A percentile compares a stretch with the other conserved stretches of the same genome.
These are phyloP conservation scores for Andrena praecox DNA, from an alignment of 2,888 invertebrate species.

Conservation along the genomic window DNA sequence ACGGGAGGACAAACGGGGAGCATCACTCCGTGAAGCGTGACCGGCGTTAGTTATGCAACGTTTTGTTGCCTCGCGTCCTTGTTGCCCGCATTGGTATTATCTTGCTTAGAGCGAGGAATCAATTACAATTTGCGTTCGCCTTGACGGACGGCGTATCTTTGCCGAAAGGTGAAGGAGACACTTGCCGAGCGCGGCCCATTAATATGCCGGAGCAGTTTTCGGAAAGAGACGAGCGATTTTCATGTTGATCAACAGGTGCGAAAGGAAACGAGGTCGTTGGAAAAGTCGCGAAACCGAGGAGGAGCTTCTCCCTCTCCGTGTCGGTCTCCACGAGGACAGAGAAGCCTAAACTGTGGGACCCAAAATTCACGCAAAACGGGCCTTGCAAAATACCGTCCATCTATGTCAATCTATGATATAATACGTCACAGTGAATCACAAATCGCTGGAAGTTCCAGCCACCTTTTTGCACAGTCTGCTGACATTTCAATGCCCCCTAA, in stretches of 20 bases:
- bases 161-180: slow-evolving; percentile 68
- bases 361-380: slow-evolving; percentile 5
- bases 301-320: slow-evolving; percentile 7
- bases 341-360: neutral
- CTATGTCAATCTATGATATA: slow-evolving; percentile 12
- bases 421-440: slow-evolving; percentile 14
- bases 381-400: slow-evolving; percentile 5
- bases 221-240: slow-evolving; percentile 53
- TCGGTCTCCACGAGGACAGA: neutral
- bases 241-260: slow-evolving; percentile 32
- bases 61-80: slow-evolving; percentile 81
- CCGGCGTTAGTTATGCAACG: slow-evolving; percentile 83
- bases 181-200: slow-evolving; percentile 34
- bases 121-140: slow-evolving; percentile 73
- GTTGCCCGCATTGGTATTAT: slow-evolving; percentile 79
- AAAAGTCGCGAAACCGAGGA: slow-evolving; percentile 43
- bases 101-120: slow-evolving; percentile 77
- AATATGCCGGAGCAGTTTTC: slow-evolving; percentile 60
- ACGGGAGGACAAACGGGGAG: slow-evolving; percentile 70
- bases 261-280: slow-evolving; percentile 38
- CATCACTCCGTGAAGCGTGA: slow-evolving; percentile 81
- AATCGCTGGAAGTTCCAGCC: neutral
- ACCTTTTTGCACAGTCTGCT: neutral
- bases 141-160: slow-evolving; percentile 63
- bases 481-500: neutral